These are phyloP conservation scores for Panthera leo DNA, from an alignment of 2,113 vertebrate species.

Conservation along the genomic window DNA sequence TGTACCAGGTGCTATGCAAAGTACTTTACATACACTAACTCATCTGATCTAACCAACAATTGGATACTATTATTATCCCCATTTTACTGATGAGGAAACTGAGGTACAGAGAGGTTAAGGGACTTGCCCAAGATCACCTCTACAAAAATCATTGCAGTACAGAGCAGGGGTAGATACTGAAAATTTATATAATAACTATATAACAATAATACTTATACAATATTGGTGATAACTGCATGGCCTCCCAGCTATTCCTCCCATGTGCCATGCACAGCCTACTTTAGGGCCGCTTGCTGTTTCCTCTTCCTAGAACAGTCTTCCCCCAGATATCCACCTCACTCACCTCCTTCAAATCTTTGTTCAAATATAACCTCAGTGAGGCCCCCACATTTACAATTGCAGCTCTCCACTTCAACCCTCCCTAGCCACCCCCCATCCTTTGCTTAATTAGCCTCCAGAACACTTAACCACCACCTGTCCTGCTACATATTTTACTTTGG, in stretches of 20 bases:
- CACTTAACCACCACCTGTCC: not conserved
- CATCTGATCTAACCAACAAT: not conserved
- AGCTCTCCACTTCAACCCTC: too few species aligned
- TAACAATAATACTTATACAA: not conserved
- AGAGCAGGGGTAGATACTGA: not conserved
- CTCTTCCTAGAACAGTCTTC: not conserved
- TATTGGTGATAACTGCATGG: not conserved
- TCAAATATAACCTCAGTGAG: not conserved
- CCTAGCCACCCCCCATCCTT: not conserved
- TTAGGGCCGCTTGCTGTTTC: not conserved
- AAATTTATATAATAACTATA: not conserved
- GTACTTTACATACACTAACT: not conserved
- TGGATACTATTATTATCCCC: not conserved
- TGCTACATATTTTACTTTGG: not conserved
- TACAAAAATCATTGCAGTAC: not conserved
- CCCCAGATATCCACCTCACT: not conserved
- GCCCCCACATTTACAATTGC: not conserved
- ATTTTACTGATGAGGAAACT: slow-evolving; percentile 19
- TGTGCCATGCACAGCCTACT: not conserved
- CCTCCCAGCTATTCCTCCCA: not conserved
- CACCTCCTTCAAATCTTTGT: not conserved
- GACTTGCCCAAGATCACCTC: not conserved
- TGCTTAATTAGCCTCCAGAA: not conserved
- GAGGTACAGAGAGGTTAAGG: not conserved
- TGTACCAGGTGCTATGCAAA: not conserved